A percentile compares a stretch with the other conserved stretches of the same genome.
Conservation (phyloP, 1,140 invertebrate species). For the Drosophila cardini region DNA sequence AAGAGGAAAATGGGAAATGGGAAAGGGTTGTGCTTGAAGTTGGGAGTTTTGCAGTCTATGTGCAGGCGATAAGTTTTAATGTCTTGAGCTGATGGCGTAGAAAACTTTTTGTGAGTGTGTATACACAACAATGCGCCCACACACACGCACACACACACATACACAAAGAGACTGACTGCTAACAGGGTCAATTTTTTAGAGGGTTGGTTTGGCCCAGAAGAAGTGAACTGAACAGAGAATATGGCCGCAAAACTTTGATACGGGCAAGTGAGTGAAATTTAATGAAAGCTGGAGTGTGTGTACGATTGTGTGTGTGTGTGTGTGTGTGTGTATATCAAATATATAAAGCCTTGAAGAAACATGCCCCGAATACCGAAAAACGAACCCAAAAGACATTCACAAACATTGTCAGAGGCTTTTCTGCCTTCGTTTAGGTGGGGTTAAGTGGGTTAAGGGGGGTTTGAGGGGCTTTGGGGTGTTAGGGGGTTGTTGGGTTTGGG, state of each 20-base stretch:
- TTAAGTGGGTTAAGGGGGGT: no score
- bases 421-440: neutral
- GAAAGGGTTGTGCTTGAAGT: neutral
- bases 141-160: constrained; percentile 24
- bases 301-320: neutral
- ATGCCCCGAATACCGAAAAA: constrained; percentile 24
- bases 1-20: neutral
- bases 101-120: constrained; percentile 74
- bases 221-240: constrained; percentile 51
- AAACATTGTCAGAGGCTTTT: constrained; percentile 32
- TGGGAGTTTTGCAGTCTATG: constrained; percentile 32
- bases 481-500: constrained; percentile 28
- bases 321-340: constrained; percentile 12
- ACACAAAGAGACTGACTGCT: constrained; percentile 11
- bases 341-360: constrained; percentile 67
- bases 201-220: constrained; percentile 53
- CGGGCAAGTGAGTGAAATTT: constrained; percentile 60
- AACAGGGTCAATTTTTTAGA: constrained; percentile 30
- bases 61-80: constrained; percentile 80
- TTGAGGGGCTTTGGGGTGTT: constrained; percentile 29
- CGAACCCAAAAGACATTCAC: constrained; percentile 31
- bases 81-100: constrained; percentile 82
- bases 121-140: constrained; percentile 10
- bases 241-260: constrained; percentile 77
- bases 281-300: constrained; percentile 53